Evolutionary conservation across 2,888 invertebrate genomes (phyloP), one percentile per base, ranked within the genome.

Genomic region (Diadegma fenestrale): DNA sequence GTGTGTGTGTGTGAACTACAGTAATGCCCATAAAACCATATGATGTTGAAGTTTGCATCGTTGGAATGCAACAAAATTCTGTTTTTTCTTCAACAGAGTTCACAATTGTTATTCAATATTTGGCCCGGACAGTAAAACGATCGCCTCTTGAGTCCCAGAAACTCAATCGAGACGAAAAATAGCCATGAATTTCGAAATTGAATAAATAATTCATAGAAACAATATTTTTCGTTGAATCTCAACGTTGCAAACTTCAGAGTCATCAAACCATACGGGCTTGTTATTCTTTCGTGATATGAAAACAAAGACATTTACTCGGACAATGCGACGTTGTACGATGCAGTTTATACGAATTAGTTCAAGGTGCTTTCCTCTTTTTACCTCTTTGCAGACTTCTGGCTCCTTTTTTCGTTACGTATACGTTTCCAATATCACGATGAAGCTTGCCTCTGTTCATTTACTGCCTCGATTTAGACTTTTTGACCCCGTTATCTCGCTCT

Each of bases 241-340:
- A n/a, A n/a, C n/a, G n/a, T n/a, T n/a, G n/a, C n/a, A n/a, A n/a
- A n/a, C n/a, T n/a, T n/a, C n/a, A n/a, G n/a, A n/a, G n/a, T n/a
- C n/a, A 80, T 80, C 80, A 64, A 80, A 76, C 71, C 51, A 54
- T 84, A 63, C 37, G 33, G 37, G 79, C 51, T 79, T 80, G 75
- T 80, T 83, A 71, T 69, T 19, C 45, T 54, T 61, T 78, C 48
- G 22, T 61, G 6, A 33, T 41, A 41, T 58, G 48, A 51, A 76
- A 76, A 76, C 76, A 76, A 64, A 37, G 51, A 22, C 76, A 48
- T 76, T 58, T 12, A 58, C 8, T 73, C 4, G 45, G 61, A 64
- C 26, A 48, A 37, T 22, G 8, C 37, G 58, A 41, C 33, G 37
- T 43, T 66, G 12, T 19, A 37, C 37, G 54, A 41, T 37, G 8